Percentiles rank a stretch among this genome's conserved stretches.
phyloP scores from a whole-genome alignment of 2,113 vertebrate species.

The Pongo abelii region DNA sequence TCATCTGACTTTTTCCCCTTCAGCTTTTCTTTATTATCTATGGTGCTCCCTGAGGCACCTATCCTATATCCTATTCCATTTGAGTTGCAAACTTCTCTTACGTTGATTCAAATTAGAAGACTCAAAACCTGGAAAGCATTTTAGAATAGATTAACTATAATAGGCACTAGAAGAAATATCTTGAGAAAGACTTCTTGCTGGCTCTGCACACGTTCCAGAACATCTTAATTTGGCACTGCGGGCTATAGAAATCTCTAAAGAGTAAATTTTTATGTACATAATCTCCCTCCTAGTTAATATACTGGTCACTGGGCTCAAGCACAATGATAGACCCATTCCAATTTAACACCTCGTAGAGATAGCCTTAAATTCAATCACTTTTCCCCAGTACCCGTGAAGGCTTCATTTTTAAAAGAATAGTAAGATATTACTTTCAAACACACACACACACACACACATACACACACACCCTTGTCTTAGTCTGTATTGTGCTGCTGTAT shows the following conservation, averaged over 20 bases:
- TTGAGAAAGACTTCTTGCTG: conserved; percentile 3
- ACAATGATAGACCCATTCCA: not conserved
- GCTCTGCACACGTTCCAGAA: not conserved
- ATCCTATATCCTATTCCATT: not conserved
- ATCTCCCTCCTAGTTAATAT: not conserved
- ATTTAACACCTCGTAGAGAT: not conserved
- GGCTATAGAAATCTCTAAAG: not conserved
- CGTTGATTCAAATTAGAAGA: not conserved
- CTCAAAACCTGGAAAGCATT: not conserved
- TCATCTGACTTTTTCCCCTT: not conserved
- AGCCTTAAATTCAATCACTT: not conserved
- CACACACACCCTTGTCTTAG: not conserved
- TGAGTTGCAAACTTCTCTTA: not conserved
- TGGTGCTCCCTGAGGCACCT: not conserved
- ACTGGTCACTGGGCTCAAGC: not conserved
- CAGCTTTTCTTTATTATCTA: not conserved
- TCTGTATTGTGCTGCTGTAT: not conserved
- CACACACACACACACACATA: not conserved
- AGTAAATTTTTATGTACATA: not conserved
- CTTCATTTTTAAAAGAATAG: conserved; percentile 20
- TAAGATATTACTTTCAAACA: not conserved
- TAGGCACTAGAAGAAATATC: not conserved
- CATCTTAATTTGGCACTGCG: not conserved
- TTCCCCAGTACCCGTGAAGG: not conserved
- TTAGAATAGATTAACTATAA: not conserved